Conservation (phyloP, 2,797 vertebrate species). For the Gallinago solitaria region DNA sequence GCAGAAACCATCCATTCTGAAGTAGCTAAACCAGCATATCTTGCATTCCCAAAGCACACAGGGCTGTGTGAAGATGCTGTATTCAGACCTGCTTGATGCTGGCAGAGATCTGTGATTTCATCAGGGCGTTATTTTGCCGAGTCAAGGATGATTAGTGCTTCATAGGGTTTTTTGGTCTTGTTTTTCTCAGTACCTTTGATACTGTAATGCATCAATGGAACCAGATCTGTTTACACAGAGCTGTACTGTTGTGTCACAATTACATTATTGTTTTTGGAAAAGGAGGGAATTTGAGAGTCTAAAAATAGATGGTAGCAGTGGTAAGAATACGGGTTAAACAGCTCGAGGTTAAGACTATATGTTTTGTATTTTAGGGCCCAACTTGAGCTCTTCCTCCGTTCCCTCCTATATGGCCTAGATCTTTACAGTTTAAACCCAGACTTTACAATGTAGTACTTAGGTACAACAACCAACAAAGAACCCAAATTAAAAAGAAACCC, state of each 20-base stretch:
- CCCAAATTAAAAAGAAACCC: too few relatives aligned
- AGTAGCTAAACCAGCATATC: neutral
- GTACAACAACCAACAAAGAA: neutral
- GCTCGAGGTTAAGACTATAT: neutral
- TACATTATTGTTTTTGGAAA: neutral
- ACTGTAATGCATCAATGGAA: neutral
- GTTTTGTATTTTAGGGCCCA: neutral
- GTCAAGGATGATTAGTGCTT: rapidly evolving
- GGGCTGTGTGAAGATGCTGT: neutral
- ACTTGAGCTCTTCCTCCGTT: neutral
- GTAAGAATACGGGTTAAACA: neutral
- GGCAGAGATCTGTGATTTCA: neutral
- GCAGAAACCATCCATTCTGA: neutral
- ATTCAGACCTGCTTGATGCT: neutral
- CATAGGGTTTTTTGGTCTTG: neutral
- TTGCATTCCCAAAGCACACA: neutral
- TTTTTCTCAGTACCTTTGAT: neutral
- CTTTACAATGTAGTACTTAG: neutral
- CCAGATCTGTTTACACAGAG: neutral
- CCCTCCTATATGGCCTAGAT: neutral
- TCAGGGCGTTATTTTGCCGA: neutral
- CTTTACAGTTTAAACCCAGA: neutral
- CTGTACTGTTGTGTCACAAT: neutral
- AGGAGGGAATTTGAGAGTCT: neutral
- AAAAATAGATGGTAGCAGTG: neutral